A percentile compares a stretch with the other conserved stretches of the same genome.
phyloP scores from a whole-genome alignment of 2,797 vertebrate genomes.

The Caiman crocodilus region DNA sequence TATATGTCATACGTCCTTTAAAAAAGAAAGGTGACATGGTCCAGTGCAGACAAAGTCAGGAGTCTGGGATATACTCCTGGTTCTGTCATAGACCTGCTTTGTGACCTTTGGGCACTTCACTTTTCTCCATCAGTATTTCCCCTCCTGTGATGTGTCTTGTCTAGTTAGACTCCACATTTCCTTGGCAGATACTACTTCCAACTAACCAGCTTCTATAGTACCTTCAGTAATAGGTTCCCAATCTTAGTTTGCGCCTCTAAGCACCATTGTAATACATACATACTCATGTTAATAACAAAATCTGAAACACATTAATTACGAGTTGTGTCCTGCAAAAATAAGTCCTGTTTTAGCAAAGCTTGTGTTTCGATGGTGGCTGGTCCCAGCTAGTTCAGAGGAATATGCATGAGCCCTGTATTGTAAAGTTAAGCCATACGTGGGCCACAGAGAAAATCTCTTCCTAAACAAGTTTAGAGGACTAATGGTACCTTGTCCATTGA shows the following conservation, averaged over 20 bases:
- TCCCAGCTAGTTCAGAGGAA: neutral
- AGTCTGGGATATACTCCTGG: neutral
- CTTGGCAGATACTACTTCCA: neutral
- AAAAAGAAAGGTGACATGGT: neutral
- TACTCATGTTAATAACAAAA: neutral
- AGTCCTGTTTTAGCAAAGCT: neutral
- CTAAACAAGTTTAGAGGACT: neutral
- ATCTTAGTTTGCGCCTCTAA: neutral
- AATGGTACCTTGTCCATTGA: neutral
- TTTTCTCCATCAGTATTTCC: neutral
- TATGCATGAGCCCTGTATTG: too few relatives aligned
- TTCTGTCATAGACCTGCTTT: neutral
- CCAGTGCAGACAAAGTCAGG: neutral
- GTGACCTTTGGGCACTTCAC: neutral
- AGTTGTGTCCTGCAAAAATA: neutral
- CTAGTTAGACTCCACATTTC: neutral
- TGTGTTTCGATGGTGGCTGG: neutral
- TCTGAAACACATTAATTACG: neutral
- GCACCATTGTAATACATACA: neutral
- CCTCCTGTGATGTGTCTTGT: neutral
- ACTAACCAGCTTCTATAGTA: neutral
- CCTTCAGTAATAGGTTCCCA: rapidly evolving
- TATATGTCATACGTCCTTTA: neutral
- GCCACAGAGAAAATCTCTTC: neutral
- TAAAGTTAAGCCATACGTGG: neutral